Evolutionary conservation across 2,113 vertebrate species (phyloP).

Genomic region (Myrmecobius fasciatus): DNA sequence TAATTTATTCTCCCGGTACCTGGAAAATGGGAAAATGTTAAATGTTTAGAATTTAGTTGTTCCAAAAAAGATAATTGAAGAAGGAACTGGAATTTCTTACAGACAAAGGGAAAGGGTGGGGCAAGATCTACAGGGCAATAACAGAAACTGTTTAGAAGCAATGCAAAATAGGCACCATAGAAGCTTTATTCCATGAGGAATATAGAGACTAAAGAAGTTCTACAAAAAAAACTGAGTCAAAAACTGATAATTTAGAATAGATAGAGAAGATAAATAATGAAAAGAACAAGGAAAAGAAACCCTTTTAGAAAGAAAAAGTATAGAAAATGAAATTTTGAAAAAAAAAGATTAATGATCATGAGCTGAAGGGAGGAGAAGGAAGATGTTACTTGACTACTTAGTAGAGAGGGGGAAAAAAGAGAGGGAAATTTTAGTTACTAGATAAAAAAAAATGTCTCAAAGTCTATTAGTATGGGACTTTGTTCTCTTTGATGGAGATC

Average conservation of each 20-base stretch:
- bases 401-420: not conserved
- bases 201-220: not conserved
- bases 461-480: too few relatives aligned
- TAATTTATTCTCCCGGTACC: not conserved
- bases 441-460: not conserved
- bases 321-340: not conserved
- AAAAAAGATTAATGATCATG: not conserved
- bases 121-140: not conserved
- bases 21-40: not conserved
- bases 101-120: not conserved
- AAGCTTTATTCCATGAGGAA: not conserved
- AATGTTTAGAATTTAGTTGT: not conserved
- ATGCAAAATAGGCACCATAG: not conserved
- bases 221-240: not conserved
- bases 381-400: not conserved
- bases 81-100: slow-evolving; percentile 65
- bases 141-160: not conserved
- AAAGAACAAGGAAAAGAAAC: not conserved
- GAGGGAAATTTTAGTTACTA: not conserved
- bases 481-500: too few relatives aligned
- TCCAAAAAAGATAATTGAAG: not conserved
- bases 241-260: not conserved
- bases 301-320: not conserved
- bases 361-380: not conserved
- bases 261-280: not conserved